A percentile compares a stretch with the other conserved stretches of the same genome.
phyloP scores from a whole-genome alignment of 1,140 invertebrate species.

The Globodera ellingtonae region DNA sequence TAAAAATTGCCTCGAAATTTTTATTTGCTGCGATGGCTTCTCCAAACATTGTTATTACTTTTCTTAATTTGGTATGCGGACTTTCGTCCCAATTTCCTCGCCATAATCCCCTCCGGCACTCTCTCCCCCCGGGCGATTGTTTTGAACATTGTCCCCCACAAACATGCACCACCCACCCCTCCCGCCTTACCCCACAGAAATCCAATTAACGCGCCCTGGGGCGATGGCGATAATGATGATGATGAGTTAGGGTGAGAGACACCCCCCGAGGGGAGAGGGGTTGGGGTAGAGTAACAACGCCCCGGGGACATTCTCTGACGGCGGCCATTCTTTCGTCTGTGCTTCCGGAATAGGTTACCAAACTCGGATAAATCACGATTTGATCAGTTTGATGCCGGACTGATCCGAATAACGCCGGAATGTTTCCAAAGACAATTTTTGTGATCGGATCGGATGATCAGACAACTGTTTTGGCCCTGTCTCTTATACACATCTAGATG shows the following conservation, averaged over 20 bases:
- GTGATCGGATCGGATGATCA: no score
- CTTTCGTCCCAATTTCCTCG: neutral
- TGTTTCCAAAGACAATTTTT: no score
- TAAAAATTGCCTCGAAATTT: no score
- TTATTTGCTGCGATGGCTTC: no score
- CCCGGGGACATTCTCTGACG: neutral
- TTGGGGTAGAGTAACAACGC: neutral
- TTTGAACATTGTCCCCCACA: neutral
- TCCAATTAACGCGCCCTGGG: slow-evolving; percentile 3
- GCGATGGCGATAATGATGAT: slow-evolving; percentile 2
- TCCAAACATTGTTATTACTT: neutral
- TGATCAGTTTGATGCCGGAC: no score
- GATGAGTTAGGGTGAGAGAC: neutral
- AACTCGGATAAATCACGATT: no score
- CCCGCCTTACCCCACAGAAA: neutral
- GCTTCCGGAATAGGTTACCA: neutral
- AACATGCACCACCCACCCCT: neutral
- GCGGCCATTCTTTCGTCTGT: no score
- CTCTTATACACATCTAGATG: no score
- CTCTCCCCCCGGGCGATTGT: neutral
- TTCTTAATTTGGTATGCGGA: neutral
- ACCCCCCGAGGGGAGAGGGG: neutral
- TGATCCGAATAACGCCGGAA: no score
- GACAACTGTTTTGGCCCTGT: no score
- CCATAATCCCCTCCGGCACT: neutral